These are phyloP conservation scores for Percopsis transmontana DNA, from an alignment of 2,113 vertebrate genomes.

Conservation along the genomic window DNA sequence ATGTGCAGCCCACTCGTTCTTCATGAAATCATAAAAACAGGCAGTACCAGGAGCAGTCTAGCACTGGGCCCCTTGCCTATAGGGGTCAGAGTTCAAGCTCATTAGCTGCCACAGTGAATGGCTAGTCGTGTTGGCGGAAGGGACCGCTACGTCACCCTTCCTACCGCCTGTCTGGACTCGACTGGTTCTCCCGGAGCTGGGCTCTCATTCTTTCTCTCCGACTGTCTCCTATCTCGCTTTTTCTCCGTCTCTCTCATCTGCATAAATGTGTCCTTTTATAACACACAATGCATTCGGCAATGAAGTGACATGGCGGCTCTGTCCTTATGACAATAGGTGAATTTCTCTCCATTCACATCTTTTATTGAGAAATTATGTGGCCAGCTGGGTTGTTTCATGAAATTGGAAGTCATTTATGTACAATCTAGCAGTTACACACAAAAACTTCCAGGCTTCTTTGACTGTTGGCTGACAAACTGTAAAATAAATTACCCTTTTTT, in stretches of 20 bases:
- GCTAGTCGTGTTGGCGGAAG: slow-evolving; percentile 57
- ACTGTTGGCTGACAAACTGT: slow-evolving; percentile 56
- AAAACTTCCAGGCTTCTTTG: slow-evolving; percentile 19
- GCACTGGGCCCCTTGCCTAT: slow-evolving; percentile 45
- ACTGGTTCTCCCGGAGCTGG: slow-evolving; percentile 23
- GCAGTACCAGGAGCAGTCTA: slow-evolving; percentile 33
- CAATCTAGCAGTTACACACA: slow-evolving; percentile 3
- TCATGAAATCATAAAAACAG: slow-evolving; percentile 40
- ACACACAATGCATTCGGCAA: slow-evolving; percentile 27
- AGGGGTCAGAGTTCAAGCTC: slow-evolving; percentile 74
- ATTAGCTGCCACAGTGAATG: slow-evolving; percentile 72
- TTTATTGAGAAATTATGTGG: slow-evolving; percentile 17
- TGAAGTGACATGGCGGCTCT: slow-evolving; percentile 31
- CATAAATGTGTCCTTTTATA: slow-evolving; percentile 23
- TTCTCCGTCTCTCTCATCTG: background rate
- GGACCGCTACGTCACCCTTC: slow-evolving; percentile 35
- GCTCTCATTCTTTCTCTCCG: slow-evolving; percentile 15
- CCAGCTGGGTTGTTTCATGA: slow-evolving; percentile 17
- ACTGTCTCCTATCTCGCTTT: background rate
- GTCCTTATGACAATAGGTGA: slow-evolving; percentile 34
- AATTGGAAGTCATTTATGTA: slow-evolving; percentile 29
- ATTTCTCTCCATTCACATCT: slow-evolving; percentile 6
- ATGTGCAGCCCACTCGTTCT: background rate
- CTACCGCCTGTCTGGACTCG: slow-evolving; percentile 4
- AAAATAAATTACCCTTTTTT: slow-evolving; percentile 47